Evolutionary conservation across 1,140 invertebrate genomes (phyloP).

Genomic region (Oreohelix idahoensis): DNA sequence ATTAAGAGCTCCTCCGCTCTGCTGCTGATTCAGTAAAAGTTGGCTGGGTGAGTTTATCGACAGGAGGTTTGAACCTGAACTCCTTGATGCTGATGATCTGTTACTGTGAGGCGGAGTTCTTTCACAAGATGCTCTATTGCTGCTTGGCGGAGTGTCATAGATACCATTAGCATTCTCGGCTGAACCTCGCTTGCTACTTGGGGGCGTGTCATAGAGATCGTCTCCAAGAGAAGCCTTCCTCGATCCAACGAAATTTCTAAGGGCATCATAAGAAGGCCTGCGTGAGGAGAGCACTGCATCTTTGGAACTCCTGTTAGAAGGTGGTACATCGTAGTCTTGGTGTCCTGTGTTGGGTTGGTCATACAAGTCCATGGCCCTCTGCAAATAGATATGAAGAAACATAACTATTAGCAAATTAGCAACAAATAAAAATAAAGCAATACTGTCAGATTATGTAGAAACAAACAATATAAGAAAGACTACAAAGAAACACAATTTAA

Average conservation of each 20-base stretch:
- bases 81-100: conserved; percentile 30
- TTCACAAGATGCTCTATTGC: conserved; percentile 43
- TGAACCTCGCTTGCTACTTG: conserved; percentile 48
- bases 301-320: conserved; percentile 52
- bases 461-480: too few species aligned
- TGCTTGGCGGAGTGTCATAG: conserved; percentile 60
- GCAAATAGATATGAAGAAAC: not conserved
- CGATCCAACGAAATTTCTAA: not conserved
- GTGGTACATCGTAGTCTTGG: conserved; percentile 74
- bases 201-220: conserved; percentile 56
- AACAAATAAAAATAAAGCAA: too few species aligned
- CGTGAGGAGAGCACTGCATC: conserved; percentile 11
- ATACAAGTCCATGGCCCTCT: conserved; percentile 3
- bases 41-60: not conserved
- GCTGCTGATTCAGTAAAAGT: conserved; percentile 35
- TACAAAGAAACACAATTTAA: too few species aligned
- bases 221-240: conserved; percentile 22
- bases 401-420: not conserved
- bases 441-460: too few species aligned
- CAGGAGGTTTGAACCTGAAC: conserved; percentile 20
- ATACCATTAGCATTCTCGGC: conserved; percentile 33
- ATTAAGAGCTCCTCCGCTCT: not conserved
- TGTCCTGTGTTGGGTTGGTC: conserved; percentile 43
- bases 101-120: conserved; percentile 44
- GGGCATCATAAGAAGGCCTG: conserved; percentile 27